phyloP scores from a whole-genome alignment of 1,140 invertebrate genomes.

The Latrodectus geometricus region DNA sequence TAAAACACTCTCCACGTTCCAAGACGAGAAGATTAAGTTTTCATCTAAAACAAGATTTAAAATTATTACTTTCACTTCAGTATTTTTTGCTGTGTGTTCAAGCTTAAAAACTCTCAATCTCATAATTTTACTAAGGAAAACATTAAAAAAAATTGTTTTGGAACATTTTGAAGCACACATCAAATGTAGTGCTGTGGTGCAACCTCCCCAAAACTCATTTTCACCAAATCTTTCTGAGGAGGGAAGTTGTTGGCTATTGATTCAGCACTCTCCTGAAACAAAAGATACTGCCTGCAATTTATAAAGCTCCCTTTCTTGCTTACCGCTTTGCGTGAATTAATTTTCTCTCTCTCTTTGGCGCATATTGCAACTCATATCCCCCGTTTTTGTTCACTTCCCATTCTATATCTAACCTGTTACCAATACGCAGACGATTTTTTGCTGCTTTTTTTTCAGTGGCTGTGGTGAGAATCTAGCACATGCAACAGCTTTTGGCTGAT shows the following conservation, averaged over 20 bases:
- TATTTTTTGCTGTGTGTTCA: no score
- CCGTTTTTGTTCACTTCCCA: not conserved
- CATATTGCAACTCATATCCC: slow-evolving; percentile 9
- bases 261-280: slow-evolving; percentile 25
- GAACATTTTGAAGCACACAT: no score
- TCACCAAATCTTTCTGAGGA: not conserved
- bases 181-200: no score
- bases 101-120: no score
- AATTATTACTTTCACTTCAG: no score
- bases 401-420: slow-evolving; percentile 44
- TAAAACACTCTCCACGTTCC: no score
- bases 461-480: slow-evolving; percentile 51
- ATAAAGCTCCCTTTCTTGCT: slow-evolving; percentile 9
- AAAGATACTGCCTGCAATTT: slow-evolving; percentile 29
- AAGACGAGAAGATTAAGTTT: no score
- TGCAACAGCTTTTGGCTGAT: slow-evolving; percentile 38
- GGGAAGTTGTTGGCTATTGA: slow-evolving; percentile 20
- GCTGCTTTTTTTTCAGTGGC: not conserved
- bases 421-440: slow-evolving; percentile 41
- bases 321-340: slow-evolving; percentile 49
- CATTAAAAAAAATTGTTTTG: no score
- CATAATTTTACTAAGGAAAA: no score
- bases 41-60: no score
- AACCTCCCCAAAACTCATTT: not conserved
- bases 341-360: slow-evolving; percentile 43